These are phyloP conservation scores for Xenops minutus DNA, from an alignment of 2,797 vertebrate genomes.

Conservation along the genomic window DNA sequence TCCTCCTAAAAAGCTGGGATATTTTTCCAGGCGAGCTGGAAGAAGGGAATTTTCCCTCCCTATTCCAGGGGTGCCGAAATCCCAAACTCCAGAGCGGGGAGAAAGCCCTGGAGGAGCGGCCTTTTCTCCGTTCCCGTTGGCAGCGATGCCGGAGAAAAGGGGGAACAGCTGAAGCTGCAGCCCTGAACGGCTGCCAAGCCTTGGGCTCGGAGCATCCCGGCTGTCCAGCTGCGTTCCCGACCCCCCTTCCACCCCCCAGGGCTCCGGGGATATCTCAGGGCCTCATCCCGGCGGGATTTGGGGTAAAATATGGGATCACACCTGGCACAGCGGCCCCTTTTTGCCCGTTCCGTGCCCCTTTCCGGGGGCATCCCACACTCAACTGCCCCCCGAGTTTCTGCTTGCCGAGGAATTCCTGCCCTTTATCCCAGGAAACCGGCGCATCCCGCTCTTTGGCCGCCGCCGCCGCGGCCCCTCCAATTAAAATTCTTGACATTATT, in stretches of 20 bases:
- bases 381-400: background rate
- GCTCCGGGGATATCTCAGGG: background rate
- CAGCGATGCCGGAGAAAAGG: too few species aligned
- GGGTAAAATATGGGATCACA: background rate
- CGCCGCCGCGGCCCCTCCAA: too few species aligned
- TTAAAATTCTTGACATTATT: background rate
- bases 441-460: background rate
- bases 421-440: background rate
- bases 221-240: background rate
- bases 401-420: background rate
- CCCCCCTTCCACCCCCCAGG: background rate
- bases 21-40: too few species aligned
- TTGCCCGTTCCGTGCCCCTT: too few species aligned
- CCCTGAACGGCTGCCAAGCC: slow-evolving; percentile 68
- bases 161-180: slow-evolving; percentile 65
- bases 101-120: too few species aligned
- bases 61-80: too few species aligned
- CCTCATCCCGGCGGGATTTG: background rate
- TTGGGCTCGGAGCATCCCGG: background rate
- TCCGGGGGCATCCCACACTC: background rate
- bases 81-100: too few species aligned
- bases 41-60: too few species aligned
- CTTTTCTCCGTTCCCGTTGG: too few species aligned
- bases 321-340: too few species aligned
- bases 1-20: too few species aligned